Conservation (phyloP, 2,888 invertebrate species). For the Catocala nupta region DNA sequence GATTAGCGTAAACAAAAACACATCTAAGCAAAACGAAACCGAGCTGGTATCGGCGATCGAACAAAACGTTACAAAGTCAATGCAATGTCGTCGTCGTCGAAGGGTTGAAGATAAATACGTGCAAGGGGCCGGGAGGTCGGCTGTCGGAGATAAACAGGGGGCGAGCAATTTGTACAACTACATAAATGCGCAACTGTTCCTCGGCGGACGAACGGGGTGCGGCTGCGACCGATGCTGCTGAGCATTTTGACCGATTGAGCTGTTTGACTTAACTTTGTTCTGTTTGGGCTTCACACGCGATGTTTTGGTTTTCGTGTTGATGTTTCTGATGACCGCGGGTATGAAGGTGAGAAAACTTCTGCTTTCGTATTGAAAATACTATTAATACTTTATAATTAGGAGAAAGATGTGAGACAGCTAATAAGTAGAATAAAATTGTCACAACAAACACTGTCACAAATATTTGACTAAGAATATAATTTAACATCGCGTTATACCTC, state of each 20-base stretch:
- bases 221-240: slow-evolving; percentile 24
- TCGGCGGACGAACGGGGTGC: slow-evolving; percentile 44
- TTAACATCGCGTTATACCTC: too few relatives aligned
- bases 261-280: slow-evolving; percentile 2
- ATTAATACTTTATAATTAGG: too few relatives aligned
- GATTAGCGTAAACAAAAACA: slow-evolving; percentile 29
- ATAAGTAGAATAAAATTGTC: too few relatives aligned
- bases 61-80: slow-evolving; percentile 80
- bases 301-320: not conserved
- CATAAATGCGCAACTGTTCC: slow-evolving; percentile 73
- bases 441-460: too few relatives aligned
- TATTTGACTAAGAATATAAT: too few relatives aligned
- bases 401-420: too few relatives aligned
- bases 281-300: slow-evolving; percentile 2
- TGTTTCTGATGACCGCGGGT: too few relatives aligned
- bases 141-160: slow-evolving; percentile 80
- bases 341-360: too few relatives aligned
- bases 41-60: slow-evolving; percentile 60
- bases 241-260: slow-evolving; percentile 17
- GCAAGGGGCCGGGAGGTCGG: slow-evolving; percentile 72
- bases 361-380: too few relatives aligned
- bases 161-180: slow-evolving; percentile 83
- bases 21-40: slow-evolving; percentile 19
- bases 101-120: slow-evolving; percentile 84
- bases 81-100: slow-evolving; percentile 73